Percentiles rank a stretch among this genome's conserved stretches.
phyloP scores from a whole-genome alignment of 2,888 invertebrate genomes.

The Baronia brevicornis region DNA sequence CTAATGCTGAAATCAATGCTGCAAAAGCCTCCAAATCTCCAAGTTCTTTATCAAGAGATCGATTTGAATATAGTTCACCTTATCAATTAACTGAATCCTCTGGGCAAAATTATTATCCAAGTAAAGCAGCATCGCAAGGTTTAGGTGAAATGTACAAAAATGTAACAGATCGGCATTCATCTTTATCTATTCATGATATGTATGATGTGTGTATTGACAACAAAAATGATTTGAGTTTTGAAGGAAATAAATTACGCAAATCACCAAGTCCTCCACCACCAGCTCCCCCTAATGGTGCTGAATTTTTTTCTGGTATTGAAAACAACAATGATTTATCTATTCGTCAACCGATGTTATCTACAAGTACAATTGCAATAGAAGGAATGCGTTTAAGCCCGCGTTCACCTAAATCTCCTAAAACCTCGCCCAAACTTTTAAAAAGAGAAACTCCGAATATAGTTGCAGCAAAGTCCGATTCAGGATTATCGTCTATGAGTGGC shows the following conservation, averaged over 20 bases:
- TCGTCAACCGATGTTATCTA: slow-evolving; percentile 49
- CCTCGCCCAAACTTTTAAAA: slow-evolving; percentile 81
- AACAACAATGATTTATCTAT: slow-evolving; percentile 46
- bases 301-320: slow-evolving; percentile 61
- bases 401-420: slow-evolving; percentile 83
- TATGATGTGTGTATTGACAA: slow-evolving; percentile 74
- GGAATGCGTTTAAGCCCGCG: slow-evolving; percentile 78
- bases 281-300: slow-evolving; percentile 81
- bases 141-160: slow-evolving; percentile 71
- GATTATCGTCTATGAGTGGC: slow-evolving; percentile 90
- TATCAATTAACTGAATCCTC: slow-evolving; percentile 61
- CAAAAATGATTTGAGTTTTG: slow-evolving; percentile 62
- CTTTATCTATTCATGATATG: slow-evolving; percentile 78
- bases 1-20: slow-evolving; percentile 77
- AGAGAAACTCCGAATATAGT: slow-evolving; percentile 78
- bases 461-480: slow-evolving; percentile 89
- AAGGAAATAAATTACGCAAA: slow-evolving; percentile 60
- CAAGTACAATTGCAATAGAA: slow-evolving; percentile 48
- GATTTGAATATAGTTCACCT: slow-evolving; percentile 74
- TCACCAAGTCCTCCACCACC: slow-evolving; percentile 88
- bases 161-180: slow-evolving; percentile 75
- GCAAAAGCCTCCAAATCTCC: slow-evolving; percentile 70
- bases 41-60: slow-evolving; percentile 72
- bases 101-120: slow-evolving; percentile 53
- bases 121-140: slow-evolving; percentile 49